Base-by-base conservation (phyloP, 2,888 invertebrate genomes). In the Apamea crenata region DNA sequence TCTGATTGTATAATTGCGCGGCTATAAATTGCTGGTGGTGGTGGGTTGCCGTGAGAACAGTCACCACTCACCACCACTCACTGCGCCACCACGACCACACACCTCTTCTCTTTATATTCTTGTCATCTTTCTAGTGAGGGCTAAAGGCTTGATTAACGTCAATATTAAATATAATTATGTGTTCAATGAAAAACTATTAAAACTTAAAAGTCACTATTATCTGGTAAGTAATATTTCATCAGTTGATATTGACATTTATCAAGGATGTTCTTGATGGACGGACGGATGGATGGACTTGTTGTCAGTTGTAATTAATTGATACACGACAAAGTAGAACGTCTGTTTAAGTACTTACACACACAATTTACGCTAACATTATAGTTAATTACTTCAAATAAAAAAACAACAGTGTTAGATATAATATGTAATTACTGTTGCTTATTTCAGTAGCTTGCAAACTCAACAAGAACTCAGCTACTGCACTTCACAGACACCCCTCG, bases 1-100 rank as follows among this genome's bases (percentile, higher is more conserved):
- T 44, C 72, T 84, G 61, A 96, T 96, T 95, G 94, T 93, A 92
- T 95, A 95, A 95, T 95, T 95, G 94, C 89, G 85, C 89, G 79
- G 88, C 90, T 89, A 94, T 94, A 93, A 94, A 93, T 93, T 93
- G 93, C 78, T 86, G 91, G 85, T 70, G 85, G 70, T 81, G 82
- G 80, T 72, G 29, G 40, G 63, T 63, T 14, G 40, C 84, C 86
- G 90, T 88, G 88, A 81, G 87, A 88, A 82, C 50, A 40, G 12
- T 21, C 32, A 25, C 29, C 74, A 69, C 10, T 29, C 16, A 68
- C 18, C 66, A 70, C 4, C 69, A 47, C n/a, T 36, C n/a, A 2
- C n/a, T 53, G 65, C 50, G 32, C 14, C 79, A 29, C 56, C 50
- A 29, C 63, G 16, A 59, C 18, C 40, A 53, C 50, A 56, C 32